Conservation (phyloP, 2,888 invertebrate genomes). For the Stenurella melanura region DNA sequence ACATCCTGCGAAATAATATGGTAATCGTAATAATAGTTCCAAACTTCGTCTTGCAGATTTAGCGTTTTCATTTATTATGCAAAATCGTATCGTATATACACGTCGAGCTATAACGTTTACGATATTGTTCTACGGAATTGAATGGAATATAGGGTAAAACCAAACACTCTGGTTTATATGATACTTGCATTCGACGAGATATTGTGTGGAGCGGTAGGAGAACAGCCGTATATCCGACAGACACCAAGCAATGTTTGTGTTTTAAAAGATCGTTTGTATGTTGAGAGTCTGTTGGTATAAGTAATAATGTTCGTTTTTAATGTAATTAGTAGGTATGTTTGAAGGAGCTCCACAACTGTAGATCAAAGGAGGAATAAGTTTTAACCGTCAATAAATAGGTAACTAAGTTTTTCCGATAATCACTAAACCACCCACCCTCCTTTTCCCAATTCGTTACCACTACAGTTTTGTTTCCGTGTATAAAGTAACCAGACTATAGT, state of each 20-base stretch:
- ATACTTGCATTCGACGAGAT: slow-evolving; percentile 5
- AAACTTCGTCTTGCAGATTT: slow-evolving; percentile 3
- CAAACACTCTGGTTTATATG: background rate
- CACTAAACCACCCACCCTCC: too few species aligned
- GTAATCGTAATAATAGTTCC: background rate
- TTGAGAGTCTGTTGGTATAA: too few species aligned
- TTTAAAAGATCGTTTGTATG: slow-evolving; percentile 5
- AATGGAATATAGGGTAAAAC: background rate
- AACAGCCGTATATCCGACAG: background rate
- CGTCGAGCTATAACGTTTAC: slow-evolving; percentile 15
- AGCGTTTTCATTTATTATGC: slow-evolving; percentile 7
- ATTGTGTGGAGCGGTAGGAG: background rate
- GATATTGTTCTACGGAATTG: slow-evolving; percentile 20
- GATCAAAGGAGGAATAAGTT: too few species aligned
- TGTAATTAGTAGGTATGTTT: background rate
- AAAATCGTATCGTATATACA: slow-evolving; percentile 5
- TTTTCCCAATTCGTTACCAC: too few species aligned
- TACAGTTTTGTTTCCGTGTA: too few species aligned
- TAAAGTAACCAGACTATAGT: too few species aligned
- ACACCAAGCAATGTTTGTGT: background rate
- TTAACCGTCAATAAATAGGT: too few species aligned
- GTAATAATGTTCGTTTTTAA: background rate
- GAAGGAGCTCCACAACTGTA: too few species aligned
- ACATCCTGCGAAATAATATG: background rate
- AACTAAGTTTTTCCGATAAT: too few species aligned